phyloP scores from a whole-genome alignment of 2,113 vertebrate genomes.

The Callospermophilus lateralis region DNA sequence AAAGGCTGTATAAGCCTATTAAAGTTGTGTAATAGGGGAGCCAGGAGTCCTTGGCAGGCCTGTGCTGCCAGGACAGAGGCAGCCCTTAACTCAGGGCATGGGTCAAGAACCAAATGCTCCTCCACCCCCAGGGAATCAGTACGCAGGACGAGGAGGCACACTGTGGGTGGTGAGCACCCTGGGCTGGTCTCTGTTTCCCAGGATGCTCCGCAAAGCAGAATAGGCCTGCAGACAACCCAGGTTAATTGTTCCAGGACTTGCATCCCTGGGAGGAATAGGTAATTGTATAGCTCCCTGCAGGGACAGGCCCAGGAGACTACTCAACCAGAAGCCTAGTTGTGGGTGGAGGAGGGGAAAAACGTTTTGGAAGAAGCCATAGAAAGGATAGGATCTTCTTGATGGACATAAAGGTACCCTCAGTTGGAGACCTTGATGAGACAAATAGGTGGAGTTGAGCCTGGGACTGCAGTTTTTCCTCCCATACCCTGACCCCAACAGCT shows the following conservation, averaged over 20 bases:
- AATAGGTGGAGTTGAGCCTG: not conserved
- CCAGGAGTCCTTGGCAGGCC: not conserved
- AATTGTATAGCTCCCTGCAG: not conserved
- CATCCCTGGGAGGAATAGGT: not conserved
- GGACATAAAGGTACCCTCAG: not conserved
- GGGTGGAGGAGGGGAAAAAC: not conserved
- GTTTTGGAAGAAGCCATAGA: not conserved
- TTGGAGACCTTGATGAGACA: not conserved
- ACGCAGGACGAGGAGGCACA: not conserved
- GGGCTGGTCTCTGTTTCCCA: not conserved
- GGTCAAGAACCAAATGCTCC: not conserved
- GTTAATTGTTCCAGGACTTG: not conserved
- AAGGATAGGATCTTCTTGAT: not conserved
- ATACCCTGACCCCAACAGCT: not conserved
- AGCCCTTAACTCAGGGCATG: not conserved
- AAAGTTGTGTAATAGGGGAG: not conserved
- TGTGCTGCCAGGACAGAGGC: not conserved
- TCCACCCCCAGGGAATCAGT: not conserved
- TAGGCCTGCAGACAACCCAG: not conserved
- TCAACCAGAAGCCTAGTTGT: not conserved
- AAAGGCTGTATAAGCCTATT: slow-evolving; percentile 40
- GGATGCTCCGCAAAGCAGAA: not conserved
- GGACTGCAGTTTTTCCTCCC: not conserved
- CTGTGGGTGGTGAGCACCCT: not conserved
- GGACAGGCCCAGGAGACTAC: not conserved